A percentile compares a stretch with the other conserved stretches of the same genome.
Evolutionary conservation across 2,113 vertebrate species (phyloP).

Genomic region (Nycticorax nycticorax): DNA sequence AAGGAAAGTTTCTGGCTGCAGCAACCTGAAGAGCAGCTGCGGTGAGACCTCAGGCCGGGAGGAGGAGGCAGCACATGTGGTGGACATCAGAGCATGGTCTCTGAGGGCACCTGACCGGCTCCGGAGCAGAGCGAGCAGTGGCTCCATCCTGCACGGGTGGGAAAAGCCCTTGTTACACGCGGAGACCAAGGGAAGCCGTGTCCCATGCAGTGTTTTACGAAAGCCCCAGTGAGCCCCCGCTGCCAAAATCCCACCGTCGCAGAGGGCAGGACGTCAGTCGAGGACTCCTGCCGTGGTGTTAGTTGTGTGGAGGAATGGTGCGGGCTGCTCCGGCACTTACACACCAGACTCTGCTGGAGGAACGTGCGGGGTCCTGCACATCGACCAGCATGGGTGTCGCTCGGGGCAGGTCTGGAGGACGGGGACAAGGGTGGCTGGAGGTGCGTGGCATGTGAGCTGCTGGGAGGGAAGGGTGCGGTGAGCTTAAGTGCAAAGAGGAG

Average conservation of each 20-base stretch:
- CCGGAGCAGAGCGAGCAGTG: accelerated
- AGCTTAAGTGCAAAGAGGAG: neutral
- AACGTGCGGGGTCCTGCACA: neutral
- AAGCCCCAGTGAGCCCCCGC: neutral
- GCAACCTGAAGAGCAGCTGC: neutral
- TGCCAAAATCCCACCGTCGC: accelerated
- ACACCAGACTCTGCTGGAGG: neutral
- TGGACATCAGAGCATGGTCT: accelerated
- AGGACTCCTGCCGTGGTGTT: neutral
- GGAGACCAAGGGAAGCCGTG: accelerated
- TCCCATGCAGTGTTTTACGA: neutral
- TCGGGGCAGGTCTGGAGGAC: neutral
- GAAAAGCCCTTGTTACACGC: neutral
- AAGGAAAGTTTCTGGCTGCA: neutral
- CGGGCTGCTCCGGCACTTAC: accelerated
- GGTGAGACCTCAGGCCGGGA: neutral
- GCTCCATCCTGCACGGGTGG: neutral
- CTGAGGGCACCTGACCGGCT: neutral
- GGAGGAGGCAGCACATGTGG: neutral
- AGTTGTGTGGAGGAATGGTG: neutral
- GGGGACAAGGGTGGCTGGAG: neutral
- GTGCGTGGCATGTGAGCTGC: accelerated
- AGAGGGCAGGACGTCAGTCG: accelerated
- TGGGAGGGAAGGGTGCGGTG: neutral
- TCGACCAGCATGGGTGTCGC: accelerated